These are phyloP conservation scores for Onthophagus sagittarius DNA, from an alignment of 2,888 invertebrate species.

Conservation along the genomic window DNA sequence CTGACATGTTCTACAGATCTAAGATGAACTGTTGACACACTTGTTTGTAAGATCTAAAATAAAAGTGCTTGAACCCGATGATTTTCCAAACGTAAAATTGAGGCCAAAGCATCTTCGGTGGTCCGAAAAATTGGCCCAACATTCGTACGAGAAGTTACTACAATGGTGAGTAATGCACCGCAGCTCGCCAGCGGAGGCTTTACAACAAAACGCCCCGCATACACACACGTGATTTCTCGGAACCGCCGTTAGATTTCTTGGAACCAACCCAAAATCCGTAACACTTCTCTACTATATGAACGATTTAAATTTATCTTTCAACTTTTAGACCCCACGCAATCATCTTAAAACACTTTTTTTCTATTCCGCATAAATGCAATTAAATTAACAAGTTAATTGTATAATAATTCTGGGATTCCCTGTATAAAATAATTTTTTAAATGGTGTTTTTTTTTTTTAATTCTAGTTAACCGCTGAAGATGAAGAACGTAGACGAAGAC, in stretches of 20 bases:
- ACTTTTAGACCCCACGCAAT: neutral
- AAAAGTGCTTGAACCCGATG: neutral
- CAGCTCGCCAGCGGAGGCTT: neutral
- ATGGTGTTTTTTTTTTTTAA: conserved; percentile 35
- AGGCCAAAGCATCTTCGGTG: neutral
- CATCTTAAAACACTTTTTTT: neutral
- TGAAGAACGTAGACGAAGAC: conserved; percentile 78
- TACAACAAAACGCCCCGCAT: neutral
- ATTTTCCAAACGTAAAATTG: neutral
- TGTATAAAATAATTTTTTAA: neutral
- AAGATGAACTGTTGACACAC: too few relatives aligned
- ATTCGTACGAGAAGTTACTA: neutral
- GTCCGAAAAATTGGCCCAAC: neutral
- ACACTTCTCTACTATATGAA: neutral
- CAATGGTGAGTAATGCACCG: neutral
- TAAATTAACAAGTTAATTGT: neutral
- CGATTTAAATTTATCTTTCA: neutral
- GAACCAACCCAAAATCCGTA: neutral
- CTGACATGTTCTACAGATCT: neutral
- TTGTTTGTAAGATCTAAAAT: too few relatives aligned
- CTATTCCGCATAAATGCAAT: neutral
- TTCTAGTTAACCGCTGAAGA: conserved; percentile 91
- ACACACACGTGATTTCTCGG: neutral
- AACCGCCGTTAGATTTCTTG: neutral
- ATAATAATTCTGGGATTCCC: too few relatives aligned